Base-by-base conservation (phyloP, 2,113 vertebrate species). In the Picathartes gymnocephalus region DNA sequence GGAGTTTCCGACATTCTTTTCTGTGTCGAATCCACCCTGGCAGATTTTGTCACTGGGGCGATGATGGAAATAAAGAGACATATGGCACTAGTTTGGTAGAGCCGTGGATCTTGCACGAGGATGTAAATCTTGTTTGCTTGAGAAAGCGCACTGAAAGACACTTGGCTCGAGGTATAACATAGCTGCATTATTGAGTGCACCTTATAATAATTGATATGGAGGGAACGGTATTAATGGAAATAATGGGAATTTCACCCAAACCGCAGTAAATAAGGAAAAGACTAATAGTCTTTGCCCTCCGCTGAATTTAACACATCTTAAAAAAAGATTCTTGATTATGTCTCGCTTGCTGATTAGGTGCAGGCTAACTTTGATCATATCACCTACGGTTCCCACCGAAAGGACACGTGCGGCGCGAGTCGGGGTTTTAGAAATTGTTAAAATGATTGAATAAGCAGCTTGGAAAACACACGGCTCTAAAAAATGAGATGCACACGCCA, bases 121-220 rank as follows among this genome's bases (percentile, higher is more conserved):
- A 88, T 90, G 90, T 93, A 96, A 96, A 95, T 95, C 92, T 96
- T 93, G 76, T 93, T 95, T 95, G 92, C 96, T 95, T 96, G 95
- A 95, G 95, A 84, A 96, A 90, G 80, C 0, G 1, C 94, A 73
- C 39, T 81, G 93, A 94, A 94, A 94, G 90, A 92, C 87, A 60
- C 76, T 93, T 95, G 86, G 82, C 93, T 96, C 15, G 50, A 90
- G 93, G 90, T 95, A 28, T 9, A 95, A 64, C 7, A 7, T 44
- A 9, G 80, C 88, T 2, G 17, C 0, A 0, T 94, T 96, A 94
- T 94, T 94, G 95, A 96, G 92, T 95, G 76, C 61, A 65, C 93
- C 90, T 92, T 93, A 70, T 90, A 94, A 86, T 96, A 97, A 94
- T 91, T 95, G 90, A 96, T 95, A 93, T 20, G 65, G 72, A 0